A percentile compares a stretch with the other conserved stretches of the same genome.
phyloP scores from a whole-genome alignment of 2,113 vertebrate genomes.

The Periophthalmus modestus region DNA sequence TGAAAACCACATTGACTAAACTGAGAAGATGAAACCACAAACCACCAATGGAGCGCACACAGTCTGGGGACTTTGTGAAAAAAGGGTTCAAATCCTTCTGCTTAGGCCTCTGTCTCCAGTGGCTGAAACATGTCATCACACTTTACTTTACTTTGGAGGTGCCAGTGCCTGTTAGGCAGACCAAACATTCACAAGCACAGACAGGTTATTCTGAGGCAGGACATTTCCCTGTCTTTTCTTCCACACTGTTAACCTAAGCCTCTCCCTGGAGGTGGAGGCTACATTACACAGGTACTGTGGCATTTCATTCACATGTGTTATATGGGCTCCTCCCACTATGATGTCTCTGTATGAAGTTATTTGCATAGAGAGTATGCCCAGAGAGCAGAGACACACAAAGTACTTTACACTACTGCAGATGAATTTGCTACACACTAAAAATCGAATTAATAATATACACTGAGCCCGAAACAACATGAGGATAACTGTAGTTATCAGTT shows the following conservation, averaged over 20 bases:
- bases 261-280: too few species aligned
- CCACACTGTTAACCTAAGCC: too few species aligned
- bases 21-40: constrained; percentile 1
- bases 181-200: neutral
- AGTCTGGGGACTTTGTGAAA: neutral
- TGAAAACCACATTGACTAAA: constrained; percentile 6
- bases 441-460: neutral
- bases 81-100: neutral
- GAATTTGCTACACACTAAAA: neutral
- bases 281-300: neutral
- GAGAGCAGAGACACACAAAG: neutral
- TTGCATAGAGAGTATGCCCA: neutral
- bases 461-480: neutral
- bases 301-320: neutral
- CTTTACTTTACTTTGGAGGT: neutral
- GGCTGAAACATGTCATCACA: neutral
- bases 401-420: neutral
- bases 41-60: constrained; percentile 3
- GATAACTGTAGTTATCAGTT: neutral
- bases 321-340: too few species aligned
- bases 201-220: neutral
- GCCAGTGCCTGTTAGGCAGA: neutral
- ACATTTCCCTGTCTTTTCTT: neutral
- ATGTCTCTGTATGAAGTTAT: too few species aligned
- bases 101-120: neutral